These are phyloP conservation scores for Rhingia rostrata DNA, from an alignment of 2,888 invertebrate genomes.

Conservation along the genomic window DNA sequence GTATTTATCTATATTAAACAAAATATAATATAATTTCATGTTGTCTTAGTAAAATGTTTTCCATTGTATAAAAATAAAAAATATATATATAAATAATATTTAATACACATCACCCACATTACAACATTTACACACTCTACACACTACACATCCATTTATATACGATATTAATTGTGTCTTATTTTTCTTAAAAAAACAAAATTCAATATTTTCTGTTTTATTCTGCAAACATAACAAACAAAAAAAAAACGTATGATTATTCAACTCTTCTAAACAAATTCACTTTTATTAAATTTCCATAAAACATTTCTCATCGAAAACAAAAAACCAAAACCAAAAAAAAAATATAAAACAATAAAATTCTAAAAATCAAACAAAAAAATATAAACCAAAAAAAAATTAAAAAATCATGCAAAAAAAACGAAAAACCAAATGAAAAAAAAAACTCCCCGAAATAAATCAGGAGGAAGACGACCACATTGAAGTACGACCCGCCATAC, in stretches of 20 bases:
- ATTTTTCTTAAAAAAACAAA: slow-evolving; percentile 14
- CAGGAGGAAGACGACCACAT: slow-evolving; percentile 94
- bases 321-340: slow-evolving; percentile 62
- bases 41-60: slow-evolving; percentile 72
- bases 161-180: slow-evolving; percentile 24
- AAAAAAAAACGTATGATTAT: slow-evolving; percentile 67
- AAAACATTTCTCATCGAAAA: slow-evolving; percentile 72
- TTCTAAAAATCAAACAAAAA: slow-evolving; percentile 65
- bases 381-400: slow-evolving; percentile 36
- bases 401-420: slow-evolving; percentile 51
- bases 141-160: slow-evolving; percentile 28
- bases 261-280: slow-evolving; percentile 71
- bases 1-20: slow-evolving; percentile 18
- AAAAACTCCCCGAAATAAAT: slow-evolving; percentile 76
- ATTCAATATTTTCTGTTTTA: slow-evolving; percentile 28
- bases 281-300: slow-evolving; percentile 74
- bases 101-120: slow-evolving; percentile 55
- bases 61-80: slow-evolving; percentile 59
- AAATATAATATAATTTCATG: slow-evolving; percentile 41
- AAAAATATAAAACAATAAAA: slow-evolving; percentile 43
- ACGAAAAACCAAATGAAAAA: slow-evolving; percentile 76
- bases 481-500: slow-evolving; percentile 94
- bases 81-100: slow-evolving; percentile 19
- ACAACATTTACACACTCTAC: slow-evolving; percentile 57
- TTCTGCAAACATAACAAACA: slow-evolving; percentile 43